Evolutionary conservation across 2,113 vertebrate genomes (phyloP), one percentile per base, ranked within the genome.

Genomic region (Donacobius atricapilla): DNA sequence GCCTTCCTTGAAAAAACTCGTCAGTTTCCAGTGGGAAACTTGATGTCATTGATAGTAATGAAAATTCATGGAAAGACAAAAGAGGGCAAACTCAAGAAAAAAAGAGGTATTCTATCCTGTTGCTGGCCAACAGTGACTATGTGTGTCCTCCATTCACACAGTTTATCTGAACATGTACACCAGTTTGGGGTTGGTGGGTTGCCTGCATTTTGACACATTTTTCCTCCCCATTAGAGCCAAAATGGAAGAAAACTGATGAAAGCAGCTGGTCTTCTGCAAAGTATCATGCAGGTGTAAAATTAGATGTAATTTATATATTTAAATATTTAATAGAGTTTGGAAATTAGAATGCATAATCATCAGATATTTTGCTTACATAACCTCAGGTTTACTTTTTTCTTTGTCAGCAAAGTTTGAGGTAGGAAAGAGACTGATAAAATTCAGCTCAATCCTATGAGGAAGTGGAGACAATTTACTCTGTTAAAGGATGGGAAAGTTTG

Each of bases 91-190:
- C 11, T 58, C 31, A 66, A n/a, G 21, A 69, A 40, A 1, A 61
- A 42, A 63, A 45, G 22, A 42, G 8, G 27, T 17, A 21, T 31
- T 63, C n/a, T 47, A 20, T 9, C 17, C 9, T 77, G 0, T n/a
- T 33, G n/a, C 44, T 22, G 24, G 7, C 33, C 3, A 6, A 13
- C 24, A 83, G 8, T 24, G 15, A 40, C 33, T 54, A 19, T 64
- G 33, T 0, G 0, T 15, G 8, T 53, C 23, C 11, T 39, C 6
- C 16, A 18, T 82, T 24, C 19, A 54, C 16, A 72, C 58, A 77
- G 10, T 64, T 60, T 24, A 28, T 24, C 40, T 50, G 53, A 81
- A 31, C 24, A 17, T 15, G 17, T 56, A 48, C 20, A 68, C 13
- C 10, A 25, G 23, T 54, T 64, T 76, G 60, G 23, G 35, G 12